Percentiles rank a stretch among this genome's conserved stretches.
Evolutionary conservation across 1,140 invertebrate genomes (phyloP).

Genomic region (Meloidogyne floridensis): DNA sequence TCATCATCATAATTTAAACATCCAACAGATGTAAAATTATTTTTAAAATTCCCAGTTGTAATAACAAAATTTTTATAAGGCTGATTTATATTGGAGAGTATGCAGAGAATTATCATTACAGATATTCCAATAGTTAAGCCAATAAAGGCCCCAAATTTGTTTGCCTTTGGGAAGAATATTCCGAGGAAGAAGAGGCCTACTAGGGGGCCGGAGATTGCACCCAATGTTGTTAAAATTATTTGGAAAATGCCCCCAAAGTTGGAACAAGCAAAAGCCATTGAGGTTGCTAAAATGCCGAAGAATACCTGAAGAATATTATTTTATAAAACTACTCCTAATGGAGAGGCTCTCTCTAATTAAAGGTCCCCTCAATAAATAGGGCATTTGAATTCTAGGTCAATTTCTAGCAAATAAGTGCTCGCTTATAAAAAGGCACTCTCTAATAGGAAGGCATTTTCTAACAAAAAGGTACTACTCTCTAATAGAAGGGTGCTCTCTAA

Average conservation of each 20-base stretch:
- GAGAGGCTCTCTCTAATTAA: no score
- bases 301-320: constrained; percentile 15
- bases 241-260: constrained; percentile 47
- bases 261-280: constrained; percentile 48
- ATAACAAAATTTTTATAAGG: constrained; percentile 46
- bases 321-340: no score
- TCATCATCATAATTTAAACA: constrained; percentile 29
- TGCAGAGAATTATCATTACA: constrained; percentile 30
- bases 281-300: constrained; percentile 44
- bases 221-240: constrained; percentile 35
- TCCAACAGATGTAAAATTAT: constrained; percentile 17
- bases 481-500: no score
- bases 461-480: no score
- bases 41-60: background rate
- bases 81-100: constrained; percentile 44
- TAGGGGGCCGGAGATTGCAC: constrained; percentile 44
- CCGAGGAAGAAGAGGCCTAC: constrained; percentile 51
- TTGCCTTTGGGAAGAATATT: constrained; percentile 47
- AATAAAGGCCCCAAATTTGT: constrained; percentile 47
- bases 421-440: no score
- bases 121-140: constrained; percentile 36
- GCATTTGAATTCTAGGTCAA: no score
- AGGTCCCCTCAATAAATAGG: no score
- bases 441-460: no score
- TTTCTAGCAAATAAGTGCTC: no score